Base-by-base conservation (phyloP, 2,797 vertebrate species). In the Tokudaia muenninki region DNA sequence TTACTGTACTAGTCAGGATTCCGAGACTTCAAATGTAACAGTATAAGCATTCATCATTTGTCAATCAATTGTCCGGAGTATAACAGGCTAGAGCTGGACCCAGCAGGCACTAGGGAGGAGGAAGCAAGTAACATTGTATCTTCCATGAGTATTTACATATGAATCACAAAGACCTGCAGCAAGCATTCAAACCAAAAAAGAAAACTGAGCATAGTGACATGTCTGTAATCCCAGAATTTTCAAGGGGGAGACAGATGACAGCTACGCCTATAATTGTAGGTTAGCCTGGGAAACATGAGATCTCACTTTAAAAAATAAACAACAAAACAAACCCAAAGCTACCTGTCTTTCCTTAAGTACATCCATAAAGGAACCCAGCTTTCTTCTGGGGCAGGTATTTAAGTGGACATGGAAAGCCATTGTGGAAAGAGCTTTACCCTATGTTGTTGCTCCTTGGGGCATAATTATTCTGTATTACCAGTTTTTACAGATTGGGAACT, bases 81-180 rank as follows among this genome's bases (percentile, higher is more conserved):
- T 55, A 37, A 11, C 12, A 21, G 6, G 80, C 24, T 2, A 44
- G 17, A 55, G 21, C 19, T 3, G 52, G 13, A 55, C 26, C 1
- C 47, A 0, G 0, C 0, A 19, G 2, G 21, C 3, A 1, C 7
- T 1, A 44, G 47, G 31, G 21, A 77, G 59, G 55, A 1, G 7
- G 37, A 78, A 6, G 3, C 22, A 0, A 0, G 37, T 0, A 29
- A 34, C 6, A 6, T 0, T 19, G 55, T 26, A 8, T 67, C 26
- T 65, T 59, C 19, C 7, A 1, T 12, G 59, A 3, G 89, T 5
- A 24, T 50, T 44, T 1, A 1, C 0, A 59, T 44, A 31, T 81
- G 17, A 47, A 47, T 74, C 52, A 79, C 22, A 82, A 86, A 82
- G 50, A 86, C 14, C 26, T 16, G 55, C 31, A n/a, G 50, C 6